Evolutionary conservation across 1,140 invertebrate genomes (phyloP), one percentile per base, ranked within the genome.

Genomic region (Lordiphosa collinella): DNA sequence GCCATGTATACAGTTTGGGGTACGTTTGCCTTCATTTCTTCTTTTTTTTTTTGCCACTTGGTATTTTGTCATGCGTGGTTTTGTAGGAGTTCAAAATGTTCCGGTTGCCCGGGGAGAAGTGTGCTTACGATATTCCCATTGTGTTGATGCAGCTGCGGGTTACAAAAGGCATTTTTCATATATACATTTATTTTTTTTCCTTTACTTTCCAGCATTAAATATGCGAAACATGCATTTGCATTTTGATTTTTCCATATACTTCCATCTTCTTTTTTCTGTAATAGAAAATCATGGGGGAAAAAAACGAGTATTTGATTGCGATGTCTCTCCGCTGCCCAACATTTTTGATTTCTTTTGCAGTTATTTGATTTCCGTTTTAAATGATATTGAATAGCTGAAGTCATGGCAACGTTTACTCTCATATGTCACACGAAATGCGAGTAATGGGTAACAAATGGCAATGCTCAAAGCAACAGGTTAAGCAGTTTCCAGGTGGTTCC

Each of bases 1-100:
- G 49, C 46, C 18, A 5, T 22, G 18, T 22, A 22, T 22, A 22
- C 18, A 22, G 18, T 22, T 22, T 22, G 18, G 59, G 44, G 53
- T 46, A 46, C 40, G 43, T 25, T 14, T 38, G 14, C 12, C 12
- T 13, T 22, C 48, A n/a, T 18, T 31, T 38, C 44, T 34, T 35
- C 35, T 29, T 46, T 10, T 67, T 60, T 48, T 54, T 59, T 63
- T 51, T 59, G 54, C 56, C 76, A 68, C 66, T 82, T 84, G 72
- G 67, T 70, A 82, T 82, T 75, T 82, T 82, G 78, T 84, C 78
- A 84, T 82, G 76, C 76, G 78, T 82, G 78, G 65, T 68, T 84
- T 84, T 65, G 56, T 60, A 53, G 34, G 12, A 32, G 38, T 29
- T 29, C 35, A 44, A 34, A 12, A 11, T 29, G 47, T 29, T 44